Evolutionary conservation across 2,797 vertebrate species (phyloP), one percentile per base, ranked within the genome.

Genomic region (Tauraco hartlaubi): DNA sequence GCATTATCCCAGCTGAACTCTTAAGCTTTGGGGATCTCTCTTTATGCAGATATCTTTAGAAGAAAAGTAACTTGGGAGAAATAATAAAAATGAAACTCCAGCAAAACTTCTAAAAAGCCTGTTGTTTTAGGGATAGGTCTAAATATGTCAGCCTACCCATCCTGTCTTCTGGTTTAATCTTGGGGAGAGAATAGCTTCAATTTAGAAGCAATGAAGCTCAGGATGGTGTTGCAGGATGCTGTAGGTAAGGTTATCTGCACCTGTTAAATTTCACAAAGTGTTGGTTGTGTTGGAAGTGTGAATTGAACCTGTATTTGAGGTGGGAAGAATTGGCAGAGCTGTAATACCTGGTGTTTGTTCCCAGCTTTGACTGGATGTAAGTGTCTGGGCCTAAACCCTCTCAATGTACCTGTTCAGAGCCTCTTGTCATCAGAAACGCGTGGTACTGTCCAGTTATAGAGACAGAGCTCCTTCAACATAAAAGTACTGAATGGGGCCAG

Each of bases 41-140:
- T 80, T 88, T 78, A 73, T 90, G 88, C 66, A 92, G 54, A 56
- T 94, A 67, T 31, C 48, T 33, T 83, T 77, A 92, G 54, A 92
- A 93, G 49, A n/a, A 39, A 81, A 87, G 63, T 89, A 88, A 72
- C 33, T 21, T 81, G n/a, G 35, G 68, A 90, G 77, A 82, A 72
- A 72, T 59, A 71, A 4, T 79, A 52, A 81, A 94, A 92, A 92
- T 23, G 9, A 64, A 96, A 78, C 55, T 73, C 55, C 29, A 78
- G 35, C 68, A 62, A 76, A 96, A 94, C 56, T 86, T 64, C 33
- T 77, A 9, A 81, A 90, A 91, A 67, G 19, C 56, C 22, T 76
- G 0, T 51, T 6, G 3, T 71, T 90, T 84, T 75, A 68, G 39
- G 29, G 12, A 7, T 66, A 66, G 22, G 12, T 86, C 35, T 74